These are phyloP conservation scores for Vireo altiloquus DNA, from an alignment of 2,113 vertebrate species.

Conservation along the genomic window DNA sequence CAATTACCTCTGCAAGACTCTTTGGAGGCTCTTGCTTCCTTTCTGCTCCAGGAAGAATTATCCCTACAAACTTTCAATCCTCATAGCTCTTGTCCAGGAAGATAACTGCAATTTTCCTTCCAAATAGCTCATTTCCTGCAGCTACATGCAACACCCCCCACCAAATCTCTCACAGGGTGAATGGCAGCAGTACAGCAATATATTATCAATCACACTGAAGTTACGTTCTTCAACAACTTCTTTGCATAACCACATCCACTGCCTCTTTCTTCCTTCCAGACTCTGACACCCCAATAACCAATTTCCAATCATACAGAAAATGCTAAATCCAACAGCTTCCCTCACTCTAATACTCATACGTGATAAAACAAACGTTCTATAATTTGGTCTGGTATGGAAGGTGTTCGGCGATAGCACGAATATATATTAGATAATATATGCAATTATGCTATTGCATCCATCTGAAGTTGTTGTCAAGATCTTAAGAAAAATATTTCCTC, in stretches of 20 bases:
- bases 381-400: neutral
- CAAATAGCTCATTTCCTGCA: conserved; percentile 35
- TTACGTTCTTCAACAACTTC: neutral
- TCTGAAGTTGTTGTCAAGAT: neutral
- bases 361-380: neutral
- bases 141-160: neutral
- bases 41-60: conserved; percentile 43
- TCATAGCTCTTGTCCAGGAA: conserved; percentile 18
- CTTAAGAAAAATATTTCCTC: neutral
- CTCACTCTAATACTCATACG: neutral
- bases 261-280: neutral
- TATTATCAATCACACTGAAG: neutral
- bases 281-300: neutral
- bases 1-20: conserved; percentile 34
- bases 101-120: conserved; percentile 32
- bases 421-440: neutral
- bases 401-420: neutral
- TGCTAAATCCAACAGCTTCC: neutral
- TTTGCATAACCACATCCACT: neutral
- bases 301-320: neutral
- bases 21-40: conserved; percentile 34
- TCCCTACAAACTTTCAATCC: conserved; percentile 17
- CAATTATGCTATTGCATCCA: neutral
- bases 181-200: neutral
- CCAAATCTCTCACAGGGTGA: neutral